Evolutionary conservation across 2,113 vertebrate species (phyloP).

Genomic region (Rhynchomys soricoides): DNA sequence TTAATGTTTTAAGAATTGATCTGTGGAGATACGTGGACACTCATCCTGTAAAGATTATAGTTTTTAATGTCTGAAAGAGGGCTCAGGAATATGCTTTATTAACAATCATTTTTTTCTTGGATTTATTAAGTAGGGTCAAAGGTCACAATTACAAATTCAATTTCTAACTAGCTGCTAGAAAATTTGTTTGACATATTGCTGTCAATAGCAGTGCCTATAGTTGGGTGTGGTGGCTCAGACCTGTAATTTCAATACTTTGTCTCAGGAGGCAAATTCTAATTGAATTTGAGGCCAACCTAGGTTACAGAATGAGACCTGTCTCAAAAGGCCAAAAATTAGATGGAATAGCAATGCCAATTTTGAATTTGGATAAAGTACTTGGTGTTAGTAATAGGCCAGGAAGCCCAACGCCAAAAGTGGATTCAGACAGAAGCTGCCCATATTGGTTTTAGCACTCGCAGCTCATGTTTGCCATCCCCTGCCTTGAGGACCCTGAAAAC

Average conservation of each 20-base stretch:
- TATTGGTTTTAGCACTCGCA: neutral
- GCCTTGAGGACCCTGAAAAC: neutral
- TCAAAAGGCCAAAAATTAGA: neutral
- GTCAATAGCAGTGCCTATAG: neutral
- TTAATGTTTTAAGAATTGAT: slow-evolving; percentile 25
- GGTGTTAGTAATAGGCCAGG: neutral
- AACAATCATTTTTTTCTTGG: neutral
- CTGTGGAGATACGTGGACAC: neutral
- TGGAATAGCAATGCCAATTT: neutral
- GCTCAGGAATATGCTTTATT: neutral
- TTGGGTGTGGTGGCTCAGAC: neutral
- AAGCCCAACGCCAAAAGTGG: neutral
- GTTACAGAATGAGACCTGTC: neutral
- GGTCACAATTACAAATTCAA: neutral
- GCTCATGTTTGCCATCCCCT: neutral
- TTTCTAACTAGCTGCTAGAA: neutral
- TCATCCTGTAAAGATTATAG: neutral
- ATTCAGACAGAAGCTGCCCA: neutral
- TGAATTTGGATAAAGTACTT: neutral
- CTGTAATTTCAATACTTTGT: neutral
- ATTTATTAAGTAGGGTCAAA: slow-evolving; percentile 36
- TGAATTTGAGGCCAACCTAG: neutral
- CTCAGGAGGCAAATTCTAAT: neutral
- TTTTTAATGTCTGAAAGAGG: neutral
- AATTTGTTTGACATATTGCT: neutral